Conservation (phyloP, 1,140 invertebrate genomes). For the Cataglyphis hispanica region DNA sequence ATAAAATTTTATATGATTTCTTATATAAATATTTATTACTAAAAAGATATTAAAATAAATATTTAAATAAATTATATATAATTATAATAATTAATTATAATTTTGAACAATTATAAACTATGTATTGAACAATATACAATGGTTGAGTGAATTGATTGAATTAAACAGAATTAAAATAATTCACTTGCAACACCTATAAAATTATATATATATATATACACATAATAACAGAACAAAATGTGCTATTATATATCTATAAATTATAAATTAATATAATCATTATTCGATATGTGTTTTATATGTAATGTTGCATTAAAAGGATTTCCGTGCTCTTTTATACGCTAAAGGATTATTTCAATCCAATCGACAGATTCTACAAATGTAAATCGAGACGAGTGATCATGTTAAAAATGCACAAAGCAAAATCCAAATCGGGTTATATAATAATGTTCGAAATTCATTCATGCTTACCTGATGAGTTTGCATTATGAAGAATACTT, state of each 20-base stretch:
- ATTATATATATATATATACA: not conserved
- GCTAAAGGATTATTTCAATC: not conserved
- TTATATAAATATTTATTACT: constrained; percentile 4
- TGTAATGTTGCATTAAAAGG: not conserved
- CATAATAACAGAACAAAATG: constrained; percentile 3
- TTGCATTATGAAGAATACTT: constrained; percentile 41
- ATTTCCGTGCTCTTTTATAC: not conserved
- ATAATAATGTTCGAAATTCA: constrained; percentile 46
- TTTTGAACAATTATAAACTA: not conserved
- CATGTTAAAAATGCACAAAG: constrained; percentile 47
- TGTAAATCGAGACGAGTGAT: constrained; percentile 29
- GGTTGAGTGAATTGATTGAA: constrained; percentile 26
- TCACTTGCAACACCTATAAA: not conserved
- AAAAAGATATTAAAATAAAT: not conserved
- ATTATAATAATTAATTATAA: constrained; percentile 18
- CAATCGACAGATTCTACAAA: constrained; percentile 11
- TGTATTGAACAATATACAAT: not conserved
- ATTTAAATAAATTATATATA: constrained; percentile 19
- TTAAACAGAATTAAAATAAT: constrained; percentile 2
- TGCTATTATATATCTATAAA: constrained; percentile 22
- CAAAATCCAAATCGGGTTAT: constrained; percentile 29
- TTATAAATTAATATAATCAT: constrained; percentile 42
- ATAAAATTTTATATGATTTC: not conserved
- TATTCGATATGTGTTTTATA: constrained; percentile 1
- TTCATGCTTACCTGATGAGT: constrained; percentile 23